Percentiles rank a stretch among this genome's conserved stretches.
Evolutionary conservation across 1,140 invertebrate genomes (phyloP).

Genomic region (Drosophila elegans): DNA sequence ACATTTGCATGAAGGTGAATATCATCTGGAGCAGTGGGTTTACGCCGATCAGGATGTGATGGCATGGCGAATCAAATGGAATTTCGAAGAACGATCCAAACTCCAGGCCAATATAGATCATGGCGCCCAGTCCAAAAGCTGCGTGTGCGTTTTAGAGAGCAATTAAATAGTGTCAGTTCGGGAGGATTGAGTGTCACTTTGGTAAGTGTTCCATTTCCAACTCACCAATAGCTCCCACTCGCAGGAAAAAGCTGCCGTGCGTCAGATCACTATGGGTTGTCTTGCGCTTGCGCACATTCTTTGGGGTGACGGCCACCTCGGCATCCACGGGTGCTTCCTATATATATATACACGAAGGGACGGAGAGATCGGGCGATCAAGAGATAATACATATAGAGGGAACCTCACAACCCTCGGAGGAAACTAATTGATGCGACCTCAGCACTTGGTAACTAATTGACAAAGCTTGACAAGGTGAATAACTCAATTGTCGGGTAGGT

Average conservation of each 20-base stretch:
- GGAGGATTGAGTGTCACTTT: background rate
- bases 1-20: constrained; percentile 99
- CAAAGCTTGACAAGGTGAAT: background rate
- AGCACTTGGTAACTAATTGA: constrained; percentile 23
- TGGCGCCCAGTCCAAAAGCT: constrained; percentile 98
- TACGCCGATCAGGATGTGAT: constrained; percentile 94
- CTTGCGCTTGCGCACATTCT: constrained; percentile 91
- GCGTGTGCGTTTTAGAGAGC: constrained; percentile 51
- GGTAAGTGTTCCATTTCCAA: background rate
- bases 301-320: constrained; percentile 88
- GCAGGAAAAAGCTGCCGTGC: constrained; percentile 97
- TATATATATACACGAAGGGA: constrained; percentile 37
- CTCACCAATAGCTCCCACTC: constrained; percentile 97
- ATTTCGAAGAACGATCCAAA: constrained; percentile 97
- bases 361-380: background rate
- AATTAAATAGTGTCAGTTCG: background rate
- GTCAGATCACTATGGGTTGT: constrained; percentile 96
- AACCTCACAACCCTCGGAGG: background rate
- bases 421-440: constrained; percentile 58
- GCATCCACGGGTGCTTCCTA: constrained; percentile 87
- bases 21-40: constrained; percentile 97
- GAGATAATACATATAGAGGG: background rate
- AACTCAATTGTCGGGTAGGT: background rate
- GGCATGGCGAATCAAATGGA: constrained; percentile 94
- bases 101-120: constrained; percentile 98